Conservation (phyloP, 2,888 invertebrate genomes). For the Margaritifera margaritifera region DNA sequence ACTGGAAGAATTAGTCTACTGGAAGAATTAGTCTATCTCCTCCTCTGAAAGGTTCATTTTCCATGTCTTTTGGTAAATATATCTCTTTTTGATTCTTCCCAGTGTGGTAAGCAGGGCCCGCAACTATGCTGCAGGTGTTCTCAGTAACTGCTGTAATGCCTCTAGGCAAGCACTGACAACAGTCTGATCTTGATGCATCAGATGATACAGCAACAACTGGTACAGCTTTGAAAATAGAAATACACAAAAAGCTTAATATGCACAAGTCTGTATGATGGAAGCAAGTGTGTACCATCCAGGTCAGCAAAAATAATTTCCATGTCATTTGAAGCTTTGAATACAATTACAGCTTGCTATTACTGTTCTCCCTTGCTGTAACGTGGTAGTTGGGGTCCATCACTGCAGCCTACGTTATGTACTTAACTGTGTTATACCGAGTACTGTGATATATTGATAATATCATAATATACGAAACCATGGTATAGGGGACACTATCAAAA, state of each 20-base stretch:
- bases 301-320: conserved; percentile 13
- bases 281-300: not conserved
- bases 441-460: no score
- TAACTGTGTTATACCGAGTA: no score
- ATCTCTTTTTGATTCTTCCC: conserved; percentile 68
- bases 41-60: no score
- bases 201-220: conserved; percentile 75
- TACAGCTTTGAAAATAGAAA: conserved; percentile 66
- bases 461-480: no score
- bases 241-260: not conserved
- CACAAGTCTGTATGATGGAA: not conserved
- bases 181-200: conserved; percentile 84
- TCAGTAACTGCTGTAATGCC: conserved; percentile 79
- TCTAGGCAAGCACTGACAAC: conserved; percentile 91
- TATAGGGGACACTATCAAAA: no score
- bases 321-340: not conserved
- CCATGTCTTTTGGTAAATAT: conserved; percentile 56
- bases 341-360: not conserved
- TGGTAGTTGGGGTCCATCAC: no score
- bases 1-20: not conserved
- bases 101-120: conserved; percentile 76
- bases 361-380: no score
- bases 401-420: no score
- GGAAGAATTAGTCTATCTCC: no score
- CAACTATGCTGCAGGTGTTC: conserved; percentile 76